Conservation (phyloP, 2,888 invertebrate genomes). For the Teleiodes luculella region DNA sequence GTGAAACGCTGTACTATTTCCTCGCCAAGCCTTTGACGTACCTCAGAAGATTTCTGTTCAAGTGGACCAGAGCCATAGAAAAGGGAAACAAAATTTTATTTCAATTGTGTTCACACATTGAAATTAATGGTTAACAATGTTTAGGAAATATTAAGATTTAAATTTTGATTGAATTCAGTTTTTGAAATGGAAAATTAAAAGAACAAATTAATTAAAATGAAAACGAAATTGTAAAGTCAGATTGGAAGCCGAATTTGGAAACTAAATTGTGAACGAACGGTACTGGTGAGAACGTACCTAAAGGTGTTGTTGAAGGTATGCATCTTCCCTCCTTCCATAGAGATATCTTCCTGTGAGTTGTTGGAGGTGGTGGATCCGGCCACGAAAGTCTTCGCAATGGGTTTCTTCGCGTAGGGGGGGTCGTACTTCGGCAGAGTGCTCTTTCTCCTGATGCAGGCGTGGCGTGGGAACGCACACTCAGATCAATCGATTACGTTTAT, state of each 20-base stretch:
- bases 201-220: neutral
- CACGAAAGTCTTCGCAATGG: constrained; percentile 85
- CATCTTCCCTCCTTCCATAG: constrained; percentile 89
- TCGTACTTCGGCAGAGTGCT: constrained; percentile 93
- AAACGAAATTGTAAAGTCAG: neutral
- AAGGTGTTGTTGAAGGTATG: constrained; percentile 88
- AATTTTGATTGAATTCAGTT: neutral
- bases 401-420: constrained; percentile 91
- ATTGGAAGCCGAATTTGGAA: constrained; percentile 3
- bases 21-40: constrained; percentile 69
- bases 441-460: constrained; percentile 86
- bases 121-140: neutral
- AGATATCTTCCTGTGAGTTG: constrained; percentile 88
- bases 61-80: constrained; percentile 70
- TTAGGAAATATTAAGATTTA: neutral
- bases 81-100: constrained; percentile 64
- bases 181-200: neutral
- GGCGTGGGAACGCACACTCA: constrained; percentile 78
- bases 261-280: neutral
- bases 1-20: constrained; percentile 48
- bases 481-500: constrained; percentile 77
- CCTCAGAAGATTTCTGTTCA: constrained; percentile 75
- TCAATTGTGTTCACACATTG: constrained; percentile 23
- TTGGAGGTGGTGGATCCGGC: constrained; percentile 82
- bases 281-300: constrained; percentile 79